A percentile compares a stretch with the other conserved stretches of the same genome.
phyloP scores from a whole-genome alignment of 2,888 invertebrate genomes.

The Scaptomyza caliginosa region DNA sequence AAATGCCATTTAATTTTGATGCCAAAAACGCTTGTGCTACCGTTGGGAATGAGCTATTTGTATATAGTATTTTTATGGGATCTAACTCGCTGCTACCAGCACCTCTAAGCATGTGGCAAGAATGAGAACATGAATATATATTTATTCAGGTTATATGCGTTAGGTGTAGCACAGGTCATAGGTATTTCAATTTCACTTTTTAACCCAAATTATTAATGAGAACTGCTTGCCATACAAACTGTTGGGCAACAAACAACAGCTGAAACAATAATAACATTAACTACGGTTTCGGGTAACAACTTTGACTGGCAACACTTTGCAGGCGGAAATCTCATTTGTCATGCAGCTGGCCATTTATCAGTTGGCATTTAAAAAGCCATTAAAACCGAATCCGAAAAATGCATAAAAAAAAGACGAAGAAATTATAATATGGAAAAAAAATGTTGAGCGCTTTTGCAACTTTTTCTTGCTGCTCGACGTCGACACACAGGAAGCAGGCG shows the following conservation, averaged over 20 bases:
- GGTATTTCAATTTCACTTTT: slow-evolving; percentile 36
- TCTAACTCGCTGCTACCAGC: background rate
- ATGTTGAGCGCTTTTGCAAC: slow-evolving; percentile 38
- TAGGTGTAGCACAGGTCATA: background rate
- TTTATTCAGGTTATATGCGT: background rate
- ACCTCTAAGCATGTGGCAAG: background rate
- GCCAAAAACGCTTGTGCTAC: slow-evolving; percentile 57
- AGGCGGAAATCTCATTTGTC: slow-evolving; percentile 74
- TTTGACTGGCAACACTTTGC: slow-evolving; percentile 47
- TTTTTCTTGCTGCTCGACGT: slow-evolving; percentile 18
- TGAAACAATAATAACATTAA: slow-evolving; percentile 13
- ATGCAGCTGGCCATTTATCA: slow-evolving; percentile 76
- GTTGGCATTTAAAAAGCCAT: slow-evolving; percentile 80
- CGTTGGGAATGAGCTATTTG: slow-evolving; percentile 37
- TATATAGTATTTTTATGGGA: slow-evolving; percentile 19
- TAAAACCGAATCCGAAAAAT: slow-evolving; percentile 77
- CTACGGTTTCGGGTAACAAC: slow-evolving; percentile 2
- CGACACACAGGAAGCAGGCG: slow-evolving; percentile 39
- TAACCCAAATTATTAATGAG: slow-evolving; percentile 62
- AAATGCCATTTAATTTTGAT: slow-evolving; percentile 70
- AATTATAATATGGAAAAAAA: slow-evolving; percentile 25
- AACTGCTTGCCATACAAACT: slow-evolving; percentile 48
- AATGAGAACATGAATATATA: background rate
- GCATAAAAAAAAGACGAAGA: slow-evolving; percentile 33
- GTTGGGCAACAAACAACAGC: slow-evolving; percentile 23